Evolutionary conservation across 2,888 invertebrate genomes (phyloP).

Genomic region (Patella depressa): DNA sequence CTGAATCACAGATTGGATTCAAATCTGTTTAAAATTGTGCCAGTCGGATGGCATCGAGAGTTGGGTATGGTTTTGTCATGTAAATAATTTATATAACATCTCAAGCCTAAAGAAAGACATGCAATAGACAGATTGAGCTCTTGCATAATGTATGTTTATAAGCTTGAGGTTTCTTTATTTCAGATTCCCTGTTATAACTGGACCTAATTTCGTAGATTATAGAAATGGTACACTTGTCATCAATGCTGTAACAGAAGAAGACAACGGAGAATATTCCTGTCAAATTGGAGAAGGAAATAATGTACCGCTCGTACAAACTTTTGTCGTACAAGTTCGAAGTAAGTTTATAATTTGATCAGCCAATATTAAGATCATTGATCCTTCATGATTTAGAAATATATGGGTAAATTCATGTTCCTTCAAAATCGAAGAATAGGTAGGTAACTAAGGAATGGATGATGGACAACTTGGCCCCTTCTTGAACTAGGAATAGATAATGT

Average conservation of each 20-base stretch:
- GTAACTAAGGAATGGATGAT: too few species aligned
- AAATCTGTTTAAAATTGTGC: too few species aligned
- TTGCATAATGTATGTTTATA: too few species aligned
- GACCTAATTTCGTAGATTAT: constrained; percentile 45
- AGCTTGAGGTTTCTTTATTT: constrained; percentile 1
- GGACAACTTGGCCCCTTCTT: too few species aligned
- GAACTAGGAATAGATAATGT: too few species aligned
- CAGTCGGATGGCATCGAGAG: too few species aligned
- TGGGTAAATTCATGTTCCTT: neutral
- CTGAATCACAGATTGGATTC: too few species aligned
- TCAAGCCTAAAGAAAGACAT: too few species aligned
- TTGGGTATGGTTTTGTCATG: too few species aligned
- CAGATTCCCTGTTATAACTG: constrained; percentile 45
- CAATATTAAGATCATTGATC: neutral
- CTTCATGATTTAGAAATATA: neutral
- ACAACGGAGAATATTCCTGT: constrained; percentile 80
- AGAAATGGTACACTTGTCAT: constrained; percentile 95
- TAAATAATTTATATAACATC: too few species aligned
- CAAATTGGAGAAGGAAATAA: constrained; percentile 48
- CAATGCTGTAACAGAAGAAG: constrained; percentile 89
- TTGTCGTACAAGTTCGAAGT: constrained; percentile 58
- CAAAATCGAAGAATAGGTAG: too few species aligned
- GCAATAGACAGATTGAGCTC: too few species aligned
- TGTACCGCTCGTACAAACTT: constrained; percentile 49
- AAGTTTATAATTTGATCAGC: constrained; percentile 14